These are phyloP conservation scores for Calameuta filiformis DNA, from an alignment of 2,888 invertebrate species.

Conservation along the genomic window DNA sequence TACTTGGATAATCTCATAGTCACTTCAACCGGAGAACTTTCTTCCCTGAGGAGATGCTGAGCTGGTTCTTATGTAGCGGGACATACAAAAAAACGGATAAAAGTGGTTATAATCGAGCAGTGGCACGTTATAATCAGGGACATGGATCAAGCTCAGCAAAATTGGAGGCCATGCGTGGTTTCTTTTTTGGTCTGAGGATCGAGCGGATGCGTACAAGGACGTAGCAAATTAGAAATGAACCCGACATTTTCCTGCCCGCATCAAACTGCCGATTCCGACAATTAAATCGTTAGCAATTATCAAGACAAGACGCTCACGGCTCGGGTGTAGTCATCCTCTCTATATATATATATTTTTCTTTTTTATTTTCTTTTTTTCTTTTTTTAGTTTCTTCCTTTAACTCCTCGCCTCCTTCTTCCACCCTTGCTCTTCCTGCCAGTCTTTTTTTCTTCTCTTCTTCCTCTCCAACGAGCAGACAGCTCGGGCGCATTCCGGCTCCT, in stretches of 20 bases:
- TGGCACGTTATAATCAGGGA: slow-evolving; percentile 8
- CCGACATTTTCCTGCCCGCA: slow-evolving; percentile 16
- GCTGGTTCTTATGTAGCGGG: not conserved
- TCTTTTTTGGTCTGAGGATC: not conserved
- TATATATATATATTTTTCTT: slow-evolving; percentile 8
- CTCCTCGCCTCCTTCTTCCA: not conserved
- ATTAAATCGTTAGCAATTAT: slow-evolving; percentile 44
- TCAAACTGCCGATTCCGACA: slow-evolving; percentile 30
- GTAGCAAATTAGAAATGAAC: slow-evolving; percentile 29
- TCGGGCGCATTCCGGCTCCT: slow-evolving; percentile 34
- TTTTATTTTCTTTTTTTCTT: not conserved
- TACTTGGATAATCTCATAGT: not conserved
- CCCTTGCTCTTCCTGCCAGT: not conserved
- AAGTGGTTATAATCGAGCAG: slow-evolving; percentile 2
- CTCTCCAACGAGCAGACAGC: slow-evolving; percentile 22
- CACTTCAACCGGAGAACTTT: not conserved
- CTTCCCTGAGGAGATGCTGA: not conserved
- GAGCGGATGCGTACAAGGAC: slow-evolving; percentile 14
- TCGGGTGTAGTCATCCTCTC: slow-evolving; percentile 20
- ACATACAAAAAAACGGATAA: not conserved
- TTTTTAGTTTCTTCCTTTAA: slow-evolving; percentile 10
- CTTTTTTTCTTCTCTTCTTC: slow-evolving; percentile 12
- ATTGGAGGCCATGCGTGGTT: not conserved
- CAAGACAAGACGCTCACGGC: slow-evolving; percentile 27
- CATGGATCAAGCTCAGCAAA: slow-evolving; percentile 4